phyloP scores from a whole-genome alignment of 2,888 invertebrate species.

The Brenthis hecate region DNA sequence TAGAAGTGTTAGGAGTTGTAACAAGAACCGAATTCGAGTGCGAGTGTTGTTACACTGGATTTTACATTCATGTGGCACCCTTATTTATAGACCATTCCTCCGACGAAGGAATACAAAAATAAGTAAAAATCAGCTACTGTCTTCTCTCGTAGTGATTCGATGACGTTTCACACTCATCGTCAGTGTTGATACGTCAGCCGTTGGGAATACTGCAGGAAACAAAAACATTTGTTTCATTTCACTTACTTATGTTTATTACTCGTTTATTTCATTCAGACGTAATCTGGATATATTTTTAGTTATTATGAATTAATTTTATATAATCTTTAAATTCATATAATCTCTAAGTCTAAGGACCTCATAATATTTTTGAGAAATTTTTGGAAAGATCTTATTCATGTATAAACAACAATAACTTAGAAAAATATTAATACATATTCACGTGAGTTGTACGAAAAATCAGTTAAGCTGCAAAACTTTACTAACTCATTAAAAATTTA shows the following conservation, averaged over 20 bases:
- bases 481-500: no score
- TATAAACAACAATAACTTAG: no score
- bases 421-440: no score
- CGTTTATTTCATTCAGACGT: no score
- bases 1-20: conserved; percentile 68
- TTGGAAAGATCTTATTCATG: no score
- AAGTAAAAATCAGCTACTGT: conserved; percentile 69
- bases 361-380: no score
- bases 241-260: conserved; percentile 20
- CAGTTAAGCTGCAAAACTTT: background rate
- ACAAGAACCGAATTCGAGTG: conserved; percentile 81
- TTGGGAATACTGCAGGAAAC: conserved; percentile 51
- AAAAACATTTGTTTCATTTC: conserved; percentile 31
- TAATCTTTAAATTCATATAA: no score
- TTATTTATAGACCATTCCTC: conserved; percentile 77
- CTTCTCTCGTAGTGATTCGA: conserved; percentile 54
- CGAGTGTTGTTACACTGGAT: conserved; percentile 81
- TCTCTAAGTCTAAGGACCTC: no score
- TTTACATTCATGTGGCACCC: conserved; percentile 68
- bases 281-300: no score
- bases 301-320: no score
- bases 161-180: conserved; percentile 45
- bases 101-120: conserved; percentile 74
- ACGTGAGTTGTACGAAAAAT: no score
- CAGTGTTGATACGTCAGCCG: conserved; percentile 49